Evolutionary conservation across 2,888 invertebrate species (phyloP), one percentile per base, ranked within the genome.

Genomic region (Drosophila siamana): DNA sequence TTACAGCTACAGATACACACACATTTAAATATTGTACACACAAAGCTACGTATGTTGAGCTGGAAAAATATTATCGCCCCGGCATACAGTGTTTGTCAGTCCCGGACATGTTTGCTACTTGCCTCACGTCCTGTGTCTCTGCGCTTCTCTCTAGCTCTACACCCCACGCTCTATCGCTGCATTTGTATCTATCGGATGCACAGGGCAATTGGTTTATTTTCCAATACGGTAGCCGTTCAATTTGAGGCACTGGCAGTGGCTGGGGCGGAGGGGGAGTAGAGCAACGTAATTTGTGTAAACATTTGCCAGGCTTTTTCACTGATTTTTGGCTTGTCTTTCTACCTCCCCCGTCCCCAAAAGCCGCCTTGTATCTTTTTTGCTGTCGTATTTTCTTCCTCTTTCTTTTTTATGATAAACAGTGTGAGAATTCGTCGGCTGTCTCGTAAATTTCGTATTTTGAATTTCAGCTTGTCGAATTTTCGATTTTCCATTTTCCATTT

Each of bases 161-260:
- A 19, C 19, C 28, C 62, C 56, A 60, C 61, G 62, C 46, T 76
- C 55, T 67, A 68, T 69, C 62, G 11, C 36, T 38, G 36, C 13
- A 38, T 38, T 38, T 78, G 86, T 80, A 78, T 84, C 85, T 84
- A 68, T 81, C 73, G 64, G 61, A 71, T 78, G 85, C 74, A 78
- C 59, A 74, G 74, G 88, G 78, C 88, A 84, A 86, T 88, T 80
- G 86, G 88, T 83, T 86, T 85, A 83, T 83, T 85, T 85, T 85
- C 76, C 84, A 88, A 86, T 86, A 88, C 85, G 80, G 88, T 88
- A 85, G 88, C 85, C 71, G 75, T 75, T 82, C 86, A 82, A 78
- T 82, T 83, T 67, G 69, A 60, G 54, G 64, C 57, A 13, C 26
- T 33, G 13, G 30, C 9, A 11, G 30, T 33, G 30, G 36, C 4